Percentiles rank a stretch among this genome's conserved stretches.
These are phyloP conservation scores for Marronus borbonicus DNA, from an alignment of 2,888 invertebrate genomes.

Conservation along the genomic window DNA sequence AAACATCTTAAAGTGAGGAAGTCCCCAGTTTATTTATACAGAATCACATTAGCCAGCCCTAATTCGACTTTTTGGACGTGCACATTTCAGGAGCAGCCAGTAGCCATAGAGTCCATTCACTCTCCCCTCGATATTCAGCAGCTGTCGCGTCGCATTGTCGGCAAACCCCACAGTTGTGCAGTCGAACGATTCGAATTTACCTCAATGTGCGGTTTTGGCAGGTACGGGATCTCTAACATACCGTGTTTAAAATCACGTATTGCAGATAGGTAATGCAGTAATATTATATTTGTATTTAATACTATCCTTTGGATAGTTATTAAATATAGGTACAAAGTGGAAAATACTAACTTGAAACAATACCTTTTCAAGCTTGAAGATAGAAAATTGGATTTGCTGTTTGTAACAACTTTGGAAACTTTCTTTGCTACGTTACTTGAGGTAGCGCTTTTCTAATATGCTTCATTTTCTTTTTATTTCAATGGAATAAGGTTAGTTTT, in stretches of 20 bases:
- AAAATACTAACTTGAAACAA: no score
- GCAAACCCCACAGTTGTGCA: constrained; percentile 41
- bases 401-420: no score
- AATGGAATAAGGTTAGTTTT: no score
- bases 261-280: neutral
- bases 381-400: no score
- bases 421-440: no score
- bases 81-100: constrained; percentile 25
- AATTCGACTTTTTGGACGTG: neutral
- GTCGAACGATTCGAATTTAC: constrained; percentile 25
- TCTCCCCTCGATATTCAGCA: constrained; percentile 34
- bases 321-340: no score
- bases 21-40: neutral
- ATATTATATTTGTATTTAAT: neutral
- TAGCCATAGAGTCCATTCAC: neutral
- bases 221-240: constrained; percentile 49
- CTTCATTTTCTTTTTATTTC: no score
- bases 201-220: constrained; percentile 17
- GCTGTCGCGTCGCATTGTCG: constrained; percentile 53
- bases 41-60: neutral
- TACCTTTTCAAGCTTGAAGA: no score
- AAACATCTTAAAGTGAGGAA: neutral
- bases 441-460: no score
- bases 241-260: constrained; percentile 51
- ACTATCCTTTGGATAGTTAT: no score